Percentiles rank a stretch among this genome's conserved stretches.
Evolutionary conservation across 2,888 invertebrate genomes (phyloP).

Genomic region (Trachelus tabidus): DNA sequence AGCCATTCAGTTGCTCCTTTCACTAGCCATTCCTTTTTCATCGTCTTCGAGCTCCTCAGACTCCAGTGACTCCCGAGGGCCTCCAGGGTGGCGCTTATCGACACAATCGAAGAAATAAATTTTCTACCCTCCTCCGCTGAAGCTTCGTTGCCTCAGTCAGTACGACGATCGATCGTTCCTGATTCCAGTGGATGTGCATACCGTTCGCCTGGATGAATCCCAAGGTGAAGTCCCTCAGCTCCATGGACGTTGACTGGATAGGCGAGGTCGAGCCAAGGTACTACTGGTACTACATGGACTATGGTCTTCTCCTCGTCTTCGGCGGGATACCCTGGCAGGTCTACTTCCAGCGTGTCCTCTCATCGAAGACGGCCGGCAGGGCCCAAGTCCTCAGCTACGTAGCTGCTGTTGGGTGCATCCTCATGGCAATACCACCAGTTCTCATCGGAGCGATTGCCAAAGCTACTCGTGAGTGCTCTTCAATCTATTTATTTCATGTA

Average conservation of each 20-base stretch:
- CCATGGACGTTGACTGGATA: constrained; percentile 91
- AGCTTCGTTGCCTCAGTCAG: not conserved
- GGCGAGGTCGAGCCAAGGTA: constrained; percentile 79
- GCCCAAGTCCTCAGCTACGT: constrained; percentile 96
- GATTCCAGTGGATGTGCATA: constrained; percentile 90
- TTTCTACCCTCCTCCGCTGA: not conserved
- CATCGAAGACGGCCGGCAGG: constrained; percentile 92
- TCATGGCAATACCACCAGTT: constrained; percentile 98
- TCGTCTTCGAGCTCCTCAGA: not conserved
- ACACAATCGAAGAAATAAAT: not conserved
- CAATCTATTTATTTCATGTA: not conserved
- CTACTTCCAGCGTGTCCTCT: constrained; percentile 97
- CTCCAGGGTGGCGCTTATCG: not conserved
- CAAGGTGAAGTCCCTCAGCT: constrained; percentile 84
- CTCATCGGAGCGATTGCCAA: constrained; percentile 97
- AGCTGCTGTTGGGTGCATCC: constrained; percentile 93
- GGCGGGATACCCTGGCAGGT: constrained; percentile 99
- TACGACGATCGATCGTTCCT: not conserved
- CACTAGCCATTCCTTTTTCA: not conserved
- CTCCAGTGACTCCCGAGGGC: not conserved
- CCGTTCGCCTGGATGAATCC: constrained; percentile 94
- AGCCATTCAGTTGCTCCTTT: constrained; percentile 14
- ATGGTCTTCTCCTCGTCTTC: constrained; percentile 88
- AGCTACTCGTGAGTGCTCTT: constrained; percentile 80
- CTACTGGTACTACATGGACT: constrained; percentile 87